These are phyloP conservation scores for Poecile montanus DNA, from an alignment of 2,797 vertebrate genomes.

Conservation along the genomic window DNA sequence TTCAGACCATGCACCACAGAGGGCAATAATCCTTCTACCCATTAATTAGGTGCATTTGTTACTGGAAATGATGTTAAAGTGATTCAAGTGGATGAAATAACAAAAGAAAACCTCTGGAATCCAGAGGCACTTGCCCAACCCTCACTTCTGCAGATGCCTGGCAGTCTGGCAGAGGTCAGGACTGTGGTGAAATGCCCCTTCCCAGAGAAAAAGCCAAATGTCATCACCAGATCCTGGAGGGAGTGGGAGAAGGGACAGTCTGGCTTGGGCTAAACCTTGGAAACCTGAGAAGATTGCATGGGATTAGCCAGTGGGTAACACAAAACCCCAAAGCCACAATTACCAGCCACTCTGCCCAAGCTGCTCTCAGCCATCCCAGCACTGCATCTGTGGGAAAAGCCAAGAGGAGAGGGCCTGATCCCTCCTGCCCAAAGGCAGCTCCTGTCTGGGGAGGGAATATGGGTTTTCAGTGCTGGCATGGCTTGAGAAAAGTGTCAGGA, in stretches of 20 bases:
- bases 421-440: background rate
- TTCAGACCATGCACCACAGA: background rate
- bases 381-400: constrained; percentile 16
- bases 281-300: constrained; percentile 33
- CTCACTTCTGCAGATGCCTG: background rate
- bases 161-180: background rate
- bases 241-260: background rate
- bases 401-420: background rate
- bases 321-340: constrained; percentile 62
- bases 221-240: background rate
- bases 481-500: background rate
- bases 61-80: background rate
- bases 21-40: background rate
- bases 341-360: constrained; percentile 2
- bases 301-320: constrained; percentile 57
- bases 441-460: background rate
- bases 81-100: background rate
- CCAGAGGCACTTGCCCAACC: background rate
- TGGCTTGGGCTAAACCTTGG: constrained; percentile 18
- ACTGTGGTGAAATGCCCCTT: background rate
- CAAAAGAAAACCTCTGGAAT: constrained; percentile 15
- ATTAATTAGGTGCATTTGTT: background rate
- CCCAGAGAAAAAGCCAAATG: background rate
- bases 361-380: constrained; percentile 34
- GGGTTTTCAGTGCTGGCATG: background rate